phyloP scores from a whole-genome alignment of 1,140 invertebrate genomes.

The Rhopalosiphum padi region DNA sequence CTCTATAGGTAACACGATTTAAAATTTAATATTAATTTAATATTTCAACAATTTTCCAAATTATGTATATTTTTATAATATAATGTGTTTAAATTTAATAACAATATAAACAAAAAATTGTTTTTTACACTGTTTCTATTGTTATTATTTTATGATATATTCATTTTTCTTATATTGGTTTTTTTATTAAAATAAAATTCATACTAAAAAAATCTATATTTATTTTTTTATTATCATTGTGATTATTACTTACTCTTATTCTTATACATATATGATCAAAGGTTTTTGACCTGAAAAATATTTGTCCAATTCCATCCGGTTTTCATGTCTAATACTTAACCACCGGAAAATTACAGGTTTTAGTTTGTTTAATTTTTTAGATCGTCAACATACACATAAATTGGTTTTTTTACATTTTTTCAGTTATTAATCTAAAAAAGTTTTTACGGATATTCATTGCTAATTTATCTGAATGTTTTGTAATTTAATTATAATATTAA shows the following conservation, averaged over 20 bases:
- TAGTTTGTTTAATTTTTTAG: not conserved
- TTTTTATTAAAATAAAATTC: not conserved
- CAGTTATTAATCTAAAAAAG: not conserved
- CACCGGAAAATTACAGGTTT: slow-evolving; percentile 52
- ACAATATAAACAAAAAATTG: not conserved
- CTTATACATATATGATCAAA: not conserved
- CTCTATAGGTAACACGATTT: not conserved
- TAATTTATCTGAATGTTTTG: not conserved
- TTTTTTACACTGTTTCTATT: not conserved
- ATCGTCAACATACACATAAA: not conserved
- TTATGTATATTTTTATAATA: not conserved
- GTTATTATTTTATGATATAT: not conserved
- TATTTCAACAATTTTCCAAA: not conserved
- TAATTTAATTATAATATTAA: slow-evolving; percentile 2
- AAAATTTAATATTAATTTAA: not conserved
- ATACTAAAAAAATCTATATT: not conserved
- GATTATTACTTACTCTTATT: slow-evolving; percentile 1
- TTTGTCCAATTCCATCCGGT: slow-evolving; percentile 42
- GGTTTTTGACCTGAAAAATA: slow-evolving; percentile 45
- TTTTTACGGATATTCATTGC: not conserved
- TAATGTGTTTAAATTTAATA: not conserved
- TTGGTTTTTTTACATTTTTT: not conserved
- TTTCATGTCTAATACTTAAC: slow-evolving; percentile 12
- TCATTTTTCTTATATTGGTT: not conserved
- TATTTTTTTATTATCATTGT: not conserved